phyloP scores from a whole-genome alignment of 2,888 invertebrate species.

The Itoplectis maculator region DNA sequence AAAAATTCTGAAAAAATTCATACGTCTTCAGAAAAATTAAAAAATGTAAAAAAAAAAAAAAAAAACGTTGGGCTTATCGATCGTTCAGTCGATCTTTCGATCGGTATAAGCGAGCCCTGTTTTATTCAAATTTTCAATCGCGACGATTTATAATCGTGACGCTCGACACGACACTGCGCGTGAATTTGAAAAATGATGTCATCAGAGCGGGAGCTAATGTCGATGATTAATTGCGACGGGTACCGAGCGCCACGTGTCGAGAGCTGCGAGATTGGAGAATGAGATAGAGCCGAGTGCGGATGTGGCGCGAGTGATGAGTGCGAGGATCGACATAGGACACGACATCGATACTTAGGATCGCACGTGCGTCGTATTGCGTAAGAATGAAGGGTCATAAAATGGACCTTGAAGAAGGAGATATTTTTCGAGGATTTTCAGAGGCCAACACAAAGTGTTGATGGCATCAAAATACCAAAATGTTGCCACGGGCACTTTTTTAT shows the following conservation, averaged over 20 bases:
- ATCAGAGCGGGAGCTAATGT: conserved; percentile 1
- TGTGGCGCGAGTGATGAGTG: background rate
- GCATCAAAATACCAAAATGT: no score
- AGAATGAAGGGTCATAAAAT: background rate
- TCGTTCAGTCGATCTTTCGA: conserved; percentile 6
- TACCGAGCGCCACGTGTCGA: no score
- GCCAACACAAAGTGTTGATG: no score
- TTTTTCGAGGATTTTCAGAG: no score
- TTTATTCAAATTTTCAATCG: conserved; percentile 26
- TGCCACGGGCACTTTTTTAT: no score
- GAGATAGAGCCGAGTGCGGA: conserved; percentile 13
- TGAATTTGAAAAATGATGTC: background rate
- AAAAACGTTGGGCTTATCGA: no score
- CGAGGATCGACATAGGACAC: background rate
- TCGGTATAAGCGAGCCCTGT: background rate
- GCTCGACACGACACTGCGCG: conserved; percentile 16
- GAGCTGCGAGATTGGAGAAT: conserved; percentile 17
- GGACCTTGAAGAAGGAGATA: background rate
- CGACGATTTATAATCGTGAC: conserved; percentile 34
- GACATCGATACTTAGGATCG: background rate
- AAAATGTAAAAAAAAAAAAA: no score
- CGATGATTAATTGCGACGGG: conserved; percentile 41
- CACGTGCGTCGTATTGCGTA: background rate
- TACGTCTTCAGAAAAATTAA: no score
- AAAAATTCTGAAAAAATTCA: no score